phyloP scores from a whole-genome alignment of 2,888 invertebrate species.

The Cremastinae sp. region DNA sequence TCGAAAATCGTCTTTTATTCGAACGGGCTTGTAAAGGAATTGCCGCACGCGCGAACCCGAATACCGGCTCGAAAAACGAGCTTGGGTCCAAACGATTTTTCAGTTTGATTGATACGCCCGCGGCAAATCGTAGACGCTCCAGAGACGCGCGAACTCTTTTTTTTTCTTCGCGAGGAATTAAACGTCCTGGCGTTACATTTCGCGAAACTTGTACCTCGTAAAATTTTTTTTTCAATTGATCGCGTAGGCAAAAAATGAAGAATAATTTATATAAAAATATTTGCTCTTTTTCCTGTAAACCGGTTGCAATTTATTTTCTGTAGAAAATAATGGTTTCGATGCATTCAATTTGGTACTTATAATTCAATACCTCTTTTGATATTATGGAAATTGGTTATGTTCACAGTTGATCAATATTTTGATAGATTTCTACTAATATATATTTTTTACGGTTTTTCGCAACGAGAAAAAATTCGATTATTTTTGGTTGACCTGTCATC shows the following conservation, averaged over 20 bases:
- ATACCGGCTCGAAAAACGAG: constrained; percentile 29
- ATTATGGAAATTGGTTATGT: too few relatives aligned
- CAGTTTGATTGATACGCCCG: constrained; percentile 56
- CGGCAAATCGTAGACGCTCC: constrained; percentile 48
- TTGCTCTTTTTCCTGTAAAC: too few relatives aligned
- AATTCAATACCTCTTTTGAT: too few relatives aligned
- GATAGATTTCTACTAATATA: too few relatives aligned
- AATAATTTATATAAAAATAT: too few relatives aligned
- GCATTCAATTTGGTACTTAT: too few relatives aligned
- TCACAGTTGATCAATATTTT: too few relatives aligned
- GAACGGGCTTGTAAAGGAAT: constrained; percentile 9
- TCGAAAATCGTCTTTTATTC: background rate
- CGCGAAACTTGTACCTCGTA: constrained; percentile 26
- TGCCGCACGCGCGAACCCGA: constrained; percentile 16
- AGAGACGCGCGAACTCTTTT: constrained; percentile 35
- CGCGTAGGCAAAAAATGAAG: background rate
- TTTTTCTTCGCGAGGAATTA: constrained; percentile 25
- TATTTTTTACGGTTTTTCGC: background rate
- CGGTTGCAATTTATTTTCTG: too few relatives aligned
- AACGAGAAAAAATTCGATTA: too few relatives aligned
- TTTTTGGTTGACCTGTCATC: background rate
- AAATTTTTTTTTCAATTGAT: constrained; percentile 31
- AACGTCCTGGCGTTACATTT: constrained; percentile 32
- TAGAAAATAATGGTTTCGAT: too few relatives aligned
- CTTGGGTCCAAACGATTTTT: constrained; percentile 55